A percentile compares a stretch with the other conserved stretches of the same genome.
These are phyloP conservation scores for Pachypanchax playfairii DNA, from an alignment of 2,113 vertebrate species.

Conservation along the genomic window DNA sequence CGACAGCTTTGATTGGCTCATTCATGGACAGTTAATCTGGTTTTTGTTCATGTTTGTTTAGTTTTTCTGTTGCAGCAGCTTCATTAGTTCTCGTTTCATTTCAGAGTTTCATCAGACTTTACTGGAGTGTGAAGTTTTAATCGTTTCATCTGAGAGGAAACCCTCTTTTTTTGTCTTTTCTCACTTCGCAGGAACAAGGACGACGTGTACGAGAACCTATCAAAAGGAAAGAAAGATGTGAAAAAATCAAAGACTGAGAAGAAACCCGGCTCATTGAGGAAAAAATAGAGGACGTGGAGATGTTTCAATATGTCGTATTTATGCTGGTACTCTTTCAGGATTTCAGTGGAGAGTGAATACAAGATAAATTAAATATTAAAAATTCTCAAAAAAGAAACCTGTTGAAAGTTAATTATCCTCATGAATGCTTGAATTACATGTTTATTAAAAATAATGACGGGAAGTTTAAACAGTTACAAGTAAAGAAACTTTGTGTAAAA, in stretches of 20 bases:
- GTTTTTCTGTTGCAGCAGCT: constrained; percentile 2
- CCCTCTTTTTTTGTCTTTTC: constrained; percentile 6
- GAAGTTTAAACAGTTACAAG: background rate
- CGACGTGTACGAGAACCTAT: constrained; percentile 89
- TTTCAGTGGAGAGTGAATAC: background rate
- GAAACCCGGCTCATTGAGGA: constrained; percentile 84
- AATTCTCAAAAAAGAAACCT: background rate
- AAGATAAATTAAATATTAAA: constrained; percentile 26
- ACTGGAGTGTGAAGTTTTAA: background rate
- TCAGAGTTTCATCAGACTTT: background rate
- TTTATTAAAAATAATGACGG: constrained; percentile 54
- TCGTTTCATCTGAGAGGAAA: background rate
- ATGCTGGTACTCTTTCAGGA: constrained; percentile 45
- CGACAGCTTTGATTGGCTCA: constrained; percentile 37
- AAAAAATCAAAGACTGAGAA: constrained; percentile 88
- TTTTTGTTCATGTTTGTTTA: constrained; percentile 9
- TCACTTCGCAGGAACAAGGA: constrained; percentile 83
- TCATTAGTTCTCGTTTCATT: constrained; percentile 7
- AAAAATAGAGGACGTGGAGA: constrained; percentile 78
- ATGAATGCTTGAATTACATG: constrained; percentile 24
- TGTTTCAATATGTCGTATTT: constrained; percentile 52
- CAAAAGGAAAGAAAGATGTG: constrained; percentile 84
- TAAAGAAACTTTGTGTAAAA: constrained; percentile 1
- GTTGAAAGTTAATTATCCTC: constrained; percentile 4
- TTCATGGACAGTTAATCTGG: constrained; percentile 8